A percentile compares a stretch with the other conserved stretches of the same genome.
Evolutionary conservation across 2,113 vertebrate genomes (phyloP).

Genomic region (Heterotis niloticus): DNA sequence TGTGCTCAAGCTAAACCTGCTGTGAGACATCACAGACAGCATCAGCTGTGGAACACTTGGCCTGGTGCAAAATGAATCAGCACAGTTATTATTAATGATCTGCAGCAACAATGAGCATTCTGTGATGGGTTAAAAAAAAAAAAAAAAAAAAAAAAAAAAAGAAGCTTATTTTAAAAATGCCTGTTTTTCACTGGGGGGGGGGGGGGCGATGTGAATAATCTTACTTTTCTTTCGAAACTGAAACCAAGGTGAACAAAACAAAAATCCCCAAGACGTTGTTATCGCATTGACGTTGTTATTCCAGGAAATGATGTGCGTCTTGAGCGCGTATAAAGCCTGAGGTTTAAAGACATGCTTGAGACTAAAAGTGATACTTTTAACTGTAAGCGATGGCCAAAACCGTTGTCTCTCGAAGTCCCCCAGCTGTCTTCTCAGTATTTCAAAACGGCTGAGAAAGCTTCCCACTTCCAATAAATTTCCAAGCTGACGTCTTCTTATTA

Average conservation of each 20-base stretch:
- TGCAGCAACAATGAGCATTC: constrained; percentile 16
- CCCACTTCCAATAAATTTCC: constrained; percentile 10
- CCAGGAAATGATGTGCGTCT: constrained; percentile 59
- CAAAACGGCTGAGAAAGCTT: neutral
- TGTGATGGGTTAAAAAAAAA: neutral
- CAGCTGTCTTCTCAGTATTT: constrained; percentile 22
- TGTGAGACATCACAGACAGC: neutral
- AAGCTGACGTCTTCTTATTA: too few species aligned
- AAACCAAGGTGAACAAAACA: constrained; percentile 59
- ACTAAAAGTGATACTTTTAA: constrained; percentile 47
- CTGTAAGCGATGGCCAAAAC: constrained; percentile 32
- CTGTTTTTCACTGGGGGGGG: constrained; percentile 38
- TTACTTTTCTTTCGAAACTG: constrained; percentile 60
- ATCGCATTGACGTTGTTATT: constrained; percentile 54
- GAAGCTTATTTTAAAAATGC: constrained; percentile 18
- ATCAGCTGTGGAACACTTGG: too few species aligned
- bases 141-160: neutral
- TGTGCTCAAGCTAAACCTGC: constrained; percentile 23
- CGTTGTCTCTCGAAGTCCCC: constrained; percentile 9
- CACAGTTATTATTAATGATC: too few species aligned
- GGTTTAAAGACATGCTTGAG: constrained; percentile 30
- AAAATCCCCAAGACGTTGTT: constrained; percentile 58
- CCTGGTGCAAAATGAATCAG: too few species aligned
- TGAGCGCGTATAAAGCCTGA: constrained; percentile 31
- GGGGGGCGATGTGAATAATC: constrained; percentile 49